A percentile compares a stretch with the other conserved stretches of the same genome.
Conservation (phyloP, 2,113 vertebrate species). For the Cariama cristata region DNA sequence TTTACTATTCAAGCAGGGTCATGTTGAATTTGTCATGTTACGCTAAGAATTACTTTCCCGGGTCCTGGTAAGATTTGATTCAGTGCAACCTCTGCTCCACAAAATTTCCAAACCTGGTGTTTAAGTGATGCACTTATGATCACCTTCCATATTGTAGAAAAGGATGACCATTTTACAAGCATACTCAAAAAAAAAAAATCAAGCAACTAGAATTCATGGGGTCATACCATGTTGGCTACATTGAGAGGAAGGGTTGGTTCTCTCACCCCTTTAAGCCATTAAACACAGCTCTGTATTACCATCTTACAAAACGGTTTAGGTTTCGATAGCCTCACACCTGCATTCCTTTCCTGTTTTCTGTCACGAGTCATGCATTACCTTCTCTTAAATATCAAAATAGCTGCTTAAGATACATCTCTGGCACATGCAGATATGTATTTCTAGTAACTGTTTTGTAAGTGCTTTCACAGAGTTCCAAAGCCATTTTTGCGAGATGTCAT, state of each 20-base stretch:
- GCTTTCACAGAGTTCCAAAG: not conserved
- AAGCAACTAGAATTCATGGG: not conserved
- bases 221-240: rapidly evolving
- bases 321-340: not conserved
- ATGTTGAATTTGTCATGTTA: rapidly evolving
- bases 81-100: not conserved
- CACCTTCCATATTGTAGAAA: rapidly evolving
- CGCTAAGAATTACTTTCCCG: not conserved
- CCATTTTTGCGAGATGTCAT: not conserved
- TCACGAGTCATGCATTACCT: not conserved
- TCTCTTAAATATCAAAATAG: not conserved
- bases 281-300: not conserved
- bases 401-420: not conserved
- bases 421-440: not conserved
- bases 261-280: not conserved
- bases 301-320: not conserved
- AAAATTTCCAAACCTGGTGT: not conserved
- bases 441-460: not conserved
- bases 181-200: not conserved
- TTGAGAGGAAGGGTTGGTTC: not conserved
- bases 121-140: rapidly evolving
- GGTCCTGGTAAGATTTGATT: not conserved
- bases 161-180: not conserved
- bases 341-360: not conserved
- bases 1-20: not conserved